Evolutionary conservation across 53 echinoderm and acorn worm species (phyloP), one percentile per base, ranked within the genome.

Genomic region (Mesocentrotus franciscanus): DNA sequence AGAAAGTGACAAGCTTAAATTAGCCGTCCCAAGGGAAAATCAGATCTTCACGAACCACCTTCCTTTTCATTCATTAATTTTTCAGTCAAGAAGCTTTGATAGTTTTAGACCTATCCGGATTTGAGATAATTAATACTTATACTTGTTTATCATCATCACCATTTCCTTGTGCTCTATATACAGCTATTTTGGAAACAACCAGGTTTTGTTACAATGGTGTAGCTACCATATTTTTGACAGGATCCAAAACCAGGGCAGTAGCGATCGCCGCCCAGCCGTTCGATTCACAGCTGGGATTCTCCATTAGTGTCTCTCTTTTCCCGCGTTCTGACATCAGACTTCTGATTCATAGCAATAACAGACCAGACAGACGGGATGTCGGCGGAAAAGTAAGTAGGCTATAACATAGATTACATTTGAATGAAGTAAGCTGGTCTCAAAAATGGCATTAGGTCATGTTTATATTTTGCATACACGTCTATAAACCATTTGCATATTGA

Each of bases 1-100:
- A 81, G 81, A 81, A 39, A 81, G 42, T 81, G 81, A 39, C 81
- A 81, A 42, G 81, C 81, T 81, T 15, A 76, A 10, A 30, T 76
- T 42, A 17, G 81, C 17, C 36, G 36, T 36, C 3, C 81, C 81
- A 42, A 39, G 42, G 81, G 18, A 81, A 81, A 81, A 42, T 81
- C 42, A 11, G 17, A 20, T 18, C 18, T 81, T 20, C 42, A 42
- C 13, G 76, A 76, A 30, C 8, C 15, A 30, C 33, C 76, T 39
- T 81, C 81, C 17, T 81, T 81, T 22, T 42, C 33, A 15, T 9
- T 76, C 30, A 13, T 32, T 9, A 76, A 76, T 13, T 24, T 20
- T 33, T 9, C 36, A 81, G 36, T 33, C 36, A 36, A 22, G 11
- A 42, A 64, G 64, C 15, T 7, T 18, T 64, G 5, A 49, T 49